A percentile compares a stretch with the other conserved stretches of the same genome.
phyloP scores from a whole-genome alignment of 2,888 invertebrate species.

The Acrocyrtus sp. region DNA sequence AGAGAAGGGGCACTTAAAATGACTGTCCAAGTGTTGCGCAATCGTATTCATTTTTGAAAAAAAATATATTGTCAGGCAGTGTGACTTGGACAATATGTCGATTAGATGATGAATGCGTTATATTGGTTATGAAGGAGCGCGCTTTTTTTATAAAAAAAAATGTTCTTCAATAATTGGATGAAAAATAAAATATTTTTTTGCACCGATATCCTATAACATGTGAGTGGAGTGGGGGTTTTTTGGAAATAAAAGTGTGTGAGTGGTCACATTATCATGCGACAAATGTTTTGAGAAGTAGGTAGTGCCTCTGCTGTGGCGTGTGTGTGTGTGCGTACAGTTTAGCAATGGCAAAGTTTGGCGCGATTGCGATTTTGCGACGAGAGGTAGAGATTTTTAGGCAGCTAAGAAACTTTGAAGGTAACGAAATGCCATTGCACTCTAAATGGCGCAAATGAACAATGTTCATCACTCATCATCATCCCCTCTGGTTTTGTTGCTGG shows the following conservation, averaged over 20 bases:
- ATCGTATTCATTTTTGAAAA: background rate
- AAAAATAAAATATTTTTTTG: background rate
- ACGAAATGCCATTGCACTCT: constrained; percentile 50
- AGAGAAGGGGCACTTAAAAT: too few species aligned
- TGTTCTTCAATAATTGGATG: background rate
- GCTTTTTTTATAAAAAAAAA: background rate
- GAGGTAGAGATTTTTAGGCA: too few species aligned
- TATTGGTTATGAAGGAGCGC: background rate
- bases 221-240: background rate
- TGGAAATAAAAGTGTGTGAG: background rate
- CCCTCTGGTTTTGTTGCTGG: constrained; percentile 2
- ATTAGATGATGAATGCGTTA: background rate
- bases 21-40: background rate
- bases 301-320: background rate
- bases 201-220: background rate
- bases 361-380: background rate
- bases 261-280: too few species aligned
- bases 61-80: background rate
- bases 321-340: background rate
- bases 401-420: constrained; percentile 22
- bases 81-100: background rate
- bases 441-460: constrained; percentile 41
- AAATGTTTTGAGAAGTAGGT: background rate
- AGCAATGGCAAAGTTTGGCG: background rate
- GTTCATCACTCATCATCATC: constrained; percentile 5